Base-by-base conservation (phyloP, 1,140 invertebrate genomes). In the Chrysoperla carnea region DNA sequence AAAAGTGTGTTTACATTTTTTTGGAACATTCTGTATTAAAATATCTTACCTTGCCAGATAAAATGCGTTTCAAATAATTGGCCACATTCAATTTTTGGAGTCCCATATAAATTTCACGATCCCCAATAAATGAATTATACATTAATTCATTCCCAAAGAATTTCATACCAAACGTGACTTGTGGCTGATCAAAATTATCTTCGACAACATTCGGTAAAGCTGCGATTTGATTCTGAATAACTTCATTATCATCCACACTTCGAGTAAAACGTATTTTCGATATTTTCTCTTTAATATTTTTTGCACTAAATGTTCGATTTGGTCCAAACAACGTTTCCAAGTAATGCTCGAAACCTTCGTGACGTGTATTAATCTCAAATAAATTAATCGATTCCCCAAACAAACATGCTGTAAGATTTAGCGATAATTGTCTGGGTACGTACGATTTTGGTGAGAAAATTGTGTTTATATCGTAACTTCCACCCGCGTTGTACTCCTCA, bases 381-480 rank as follows among this genome's bases (percentile, higher is more conserved):
- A 86, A 56, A 63, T 95, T 94, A 23, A 93, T 73, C 1, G 84
- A 84, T 60, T 89, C 79, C 1, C 90, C 90, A 59, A 94, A 93
- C 42, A 94, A 60, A 56, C 92, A 85, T 1, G 91, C 63, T 0
- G 87, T 92, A 6, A 92, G 65, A 56, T 94, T 94, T 9, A 90
- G 63, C 36, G 68, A 78, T 4, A 75, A 69, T 1, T 84, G 80
- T 42, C 86, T 66, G 2, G 91, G 91, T 17, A 96, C 65, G 53
- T 89, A 94, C 0, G 89, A 93, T 45, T 86, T 78, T 0, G 81
- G 76, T 1, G 88, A 89, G 61, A 89, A 95, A 46, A 96, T 79
- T 1, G 93, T 46, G 60, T 88, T 87, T 1, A 70, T 73, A 57
- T 90, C 84, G 39, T 78, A 71, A 50, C 74, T 80, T 2, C 70